Base-by-base conservation (phyloP, 2,797 vertebrate species). In the Phoxinus dragarum region DNA sequence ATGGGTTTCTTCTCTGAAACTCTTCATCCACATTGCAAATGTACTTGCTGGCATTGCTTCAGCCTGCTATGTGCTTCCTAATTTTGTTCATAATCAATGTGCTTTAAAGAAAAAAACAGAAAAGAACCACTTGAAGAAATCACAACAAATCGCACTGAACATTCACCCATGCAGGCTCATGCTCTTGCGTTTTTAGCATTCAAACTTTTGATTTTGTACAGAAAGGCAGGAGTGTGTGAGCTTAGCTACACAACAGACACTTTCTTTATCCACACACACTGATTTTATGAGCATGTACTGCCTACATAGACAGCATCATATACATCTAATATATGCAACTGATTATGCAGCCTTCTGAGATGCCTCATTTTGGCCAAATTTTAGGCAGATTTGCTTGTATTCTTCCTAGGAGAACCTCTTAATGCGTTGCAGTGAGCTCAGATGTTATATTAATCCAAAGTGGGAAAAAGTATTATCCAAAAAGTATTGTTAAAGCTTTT, bases 241-340 rank as follows among this genome's bases (percentile, higher is more conserved):
- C 21, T 75, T 59, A 59, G 52, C 34, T 64, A 10, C 11, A 49
- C 71, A 82, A 42, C 4, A 80, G 12, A 73, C 69, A 64, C 31
- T 38, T 73, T 61, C 36, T 82, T 64, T 61, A 64, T 36, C 2
- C 56, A 84, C 19, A 84, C 38, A 68, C 42, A 67, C 61, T 36
- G 64, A 80, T 21, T 34, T 49, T 67, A 44, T 68, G 61, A 80
- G 61, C 78, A 64, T 44, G 38, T 31, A 79, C 38, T 80, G 61
- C 78, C 61, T 80, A 67, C 61, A 80, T 80, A 68, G 78, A 52
- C 61, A 67, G 78, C 78, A 80, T 80, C 59, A 64, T 79, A 21
- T 59, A 40, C 21, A 17, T 77, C 40, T 78, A 44, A 79, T 79
- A 78, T 78, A 79, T 79, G 76, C 76, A 79, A 79, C 17, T 79